Evolutionary conservation across 2,113 vertebrate genomes (phyloP).

Genomic region (Mus spicilegus): DNA sequence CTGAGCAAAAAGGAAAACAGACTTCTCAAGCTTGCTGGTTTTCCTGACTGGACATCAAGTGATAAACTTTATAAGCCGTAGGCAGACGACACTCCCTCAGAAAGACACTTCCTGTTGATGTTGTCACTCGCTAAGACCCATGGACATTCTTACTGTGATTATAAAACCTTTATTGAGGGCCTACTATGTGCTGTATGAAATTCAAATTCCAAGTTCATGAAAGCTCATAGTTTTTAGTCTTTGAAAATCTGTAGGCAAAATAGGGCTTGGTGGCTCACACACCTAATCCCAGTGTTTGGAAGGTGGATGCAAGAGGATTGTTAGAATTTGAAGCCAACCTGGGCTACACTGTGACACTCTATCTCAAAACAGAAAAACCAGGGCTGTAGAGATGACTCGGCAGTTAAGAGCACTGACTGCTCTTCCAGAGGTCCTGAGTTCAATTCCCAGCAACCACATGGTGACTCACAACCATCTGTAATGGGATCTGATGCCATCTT

Average conservation of each 20-base stretch:
- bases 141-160: not conserved
- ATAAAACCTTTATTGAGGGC: not conserved
- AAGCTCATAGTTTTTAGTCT: conserved; percentile 25
- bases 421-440: too few relatives aligned
- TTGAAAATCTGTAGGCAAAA: not conserved
- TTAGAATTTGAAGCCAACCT: not conserved
- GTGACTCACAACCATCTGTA: too few relatives aligned
- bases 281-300: not conserved
- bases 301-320: not conserved
- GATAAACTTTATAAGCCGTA: not conserved
- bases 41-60: not conserved
- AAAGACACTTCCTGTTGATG: not conserved
- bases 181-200: not conserved
- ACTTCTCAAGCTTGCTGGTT: not conserved
- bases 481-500: too few relatives aligned
- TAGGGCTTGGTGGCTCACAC: not conserved
- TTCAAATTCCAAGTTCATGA: conserved; percentile 27
- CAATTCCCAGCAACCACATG: too few relatives aligned
- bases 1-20: conserved; percentile 19
- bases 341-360: not conserved
- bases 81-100: not conserved
- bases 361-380: not conserved
- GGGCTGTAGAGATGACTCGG: too few relatives aligned
- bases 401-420: too few relatives aligned
- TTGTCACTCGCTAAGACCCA: not conserved